Base-by-base conservation (phyloP, 2,113 vertebrate genomes). In the Todiramphus chloris region DNA sequence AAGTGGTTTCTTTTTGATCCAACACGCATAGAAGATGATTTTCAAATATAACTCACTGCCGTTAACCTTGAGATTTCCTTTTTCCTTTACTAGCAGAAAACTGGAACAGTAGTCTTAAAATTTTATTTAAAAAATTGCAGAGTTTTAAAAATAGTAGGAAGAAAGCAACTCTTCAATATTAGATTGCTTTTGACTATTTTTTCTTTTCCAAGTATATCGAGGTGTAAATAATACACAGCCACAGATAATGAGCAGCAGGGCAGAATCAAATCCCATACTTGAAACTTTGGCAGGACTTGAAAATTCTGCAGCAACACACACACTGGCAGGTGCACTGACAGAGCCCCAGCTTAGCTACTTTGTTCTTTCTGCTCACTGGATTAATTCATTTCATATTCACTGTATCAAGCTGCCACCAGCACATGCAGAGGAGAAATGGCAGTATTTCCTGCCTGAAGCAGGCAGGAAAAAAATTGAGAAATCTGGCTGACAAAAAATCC, bases 31-130 rank as follows among this genome's bases (percentile, higher is more conserved):
- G 30, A 66, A 79, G 72, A 81, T 72, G 28, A 93, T 90, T 91
- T 91, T 93, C 92, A 95, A 81, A 67, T 48, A 2, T 23, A 91
- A 93, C 82, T 97, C 97, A 97, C 97, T 98, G 96, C 97, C 94
- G 10, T 97, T 95, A 89, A 89, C 75, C 80, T 94, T 96, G 90
- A 87, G 44, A 75, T 87, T 91, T 95, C 68, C 68, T 84, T 93
- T 96, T 70, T 86, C 93, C 39, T 96, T 87, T 93, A 73, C 93
- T 96, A 96, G 84, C 66, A 79, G 86, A 83, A 90, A 96, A 97
- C 94, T 95, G 93, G 91, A 97, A 94, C 76, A 94, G 58, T 93
- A 96, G 94, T 70, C 76, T 10, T 48, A 75, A 59, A 63, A 74
- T 64, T 48, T 63, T 68, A 59, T 67, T 95, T 76, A 11, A 70